Percentiles rank a stretch among this genome's conserved stretches.
These are phyloP conservation scores for Anastrepha obliqua DNA, from an alignment of 1,140 invertebrate genomes.

Conservation along the genomic window DNA sequence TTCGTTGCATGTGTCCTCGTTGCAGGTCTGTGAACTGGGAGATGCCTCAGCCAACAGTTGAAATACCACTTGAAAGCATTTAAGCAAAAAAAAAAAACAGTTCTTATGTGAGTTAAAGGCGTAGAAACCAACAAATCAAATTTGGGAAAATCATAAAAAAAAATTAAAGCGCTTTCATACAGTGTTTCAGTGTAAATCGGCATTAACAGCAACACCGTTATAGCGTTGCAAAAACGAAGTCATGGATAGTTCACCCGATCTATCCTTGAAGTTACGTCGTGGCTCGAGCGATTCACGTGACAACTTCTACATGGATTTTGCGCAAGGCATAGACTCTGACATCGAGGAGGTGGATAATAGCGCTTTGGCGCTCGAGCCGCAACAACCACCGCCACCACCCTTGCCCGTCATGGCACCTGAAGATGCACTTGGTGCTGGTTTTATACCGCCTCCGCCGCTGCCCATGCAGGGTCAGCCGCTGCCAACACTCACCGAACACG, in stretches of 20 bases:
- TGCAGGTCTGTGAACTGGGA: not conserved
- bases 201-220: not conserved
- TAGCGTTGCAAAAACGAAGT: not conserved
- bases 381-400: conserved; percentile 58
- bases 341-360: conserved; percentile 87
- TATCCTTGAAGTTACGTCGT: conserved; percentile 86
- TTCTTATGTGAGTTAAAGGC: conserved; percentile 45
- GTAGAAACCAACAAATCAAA: not conserved
- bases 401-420: conserved; percentile 59
- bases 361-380: conserved; percentile 61
- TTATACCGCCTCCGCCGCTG: conserved; percentile 65
- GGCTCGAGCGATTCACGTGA: conserved; percentile 89
- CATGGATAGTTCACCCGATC: conserved; percentile 86
- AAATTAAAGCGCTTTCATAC: not conserved
- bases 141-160: not conserved
- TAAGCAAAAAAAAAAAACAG: not conserved
- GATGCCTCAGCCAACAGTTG: not conserved
- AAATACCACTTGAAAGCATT: not conserved
- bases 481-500: conserved; percentile 69
- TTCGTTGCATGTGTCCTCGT: not conserved
- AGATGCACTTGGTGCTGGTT: conserved; percentile 60
- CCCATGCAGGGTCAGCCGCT: conserved; percentile 61
- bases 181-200: not conserved
- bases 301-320: conserved; percentile 92
- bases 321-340: conserved; percentile 89